Evolutionary conservation across 2,888 invertebrate genomes (phyloP).

Genomic region (Torymus auratus): DNA sequence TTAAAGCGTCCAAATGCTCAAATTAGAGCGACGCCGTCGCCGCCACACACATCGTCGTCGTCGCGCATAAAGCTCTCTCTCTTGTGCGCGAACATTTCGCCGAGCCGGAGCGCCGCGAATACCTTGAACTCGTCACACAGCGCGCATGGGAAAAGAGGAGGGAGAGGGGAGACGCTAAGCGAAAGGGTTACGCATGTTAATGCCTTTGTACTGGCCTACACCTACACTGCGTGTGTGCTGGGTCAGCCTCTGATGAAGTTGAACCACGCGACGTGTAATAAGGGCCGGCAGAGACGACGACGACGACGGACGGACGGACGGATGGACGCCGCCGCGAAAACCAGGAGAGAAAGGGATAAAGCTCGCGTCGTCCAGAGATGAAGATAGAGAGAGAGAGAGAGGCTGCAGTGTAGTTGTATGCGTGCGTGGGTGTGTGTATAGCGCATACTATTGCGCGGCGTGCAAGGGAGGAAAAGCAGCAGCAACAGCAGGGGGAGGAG

Average conservation of each 20-base stretch:
- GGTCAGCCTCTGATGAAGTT: slow-evolving; percentile 71
- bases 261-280: slow-evolving; percentile 75
- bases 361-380: slow-evolving; percentile 37
- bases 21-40: slow-evolving; percentile 20
- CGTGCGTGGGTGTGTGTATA: too few species aligned
- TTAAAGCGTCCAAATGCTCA: slow-evolving; percentile 24
- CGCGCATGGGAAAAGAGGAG: neutral
- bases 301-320: slow-evolving; percentile 57
- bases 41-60: slow-evolving; percentile 4
- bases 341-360: slow-evolving; percentile 34
- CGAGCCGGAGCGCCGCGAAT: neutral
- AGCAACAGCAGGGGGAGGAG: slow-evolving; percentile 14
- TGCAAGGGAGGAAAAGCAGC: slow-evolving; percentile 30
- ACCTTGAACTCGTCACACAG: slow-evolving; percentile 24
- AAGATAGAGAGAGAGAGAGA: slow-evolving; percentile 46
- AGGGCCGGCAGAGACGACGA: slow-evolving; percentile 69
- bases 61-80: too few species aligned
- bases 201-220: slow-evolving; percentile 59
- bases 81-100: neutral
- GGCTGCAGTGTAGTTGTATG: too few species aligned
- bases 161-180: slow-evolving; percentile 1
- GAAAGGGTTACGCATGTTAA: slow-evolving; percentile 68
- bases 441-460: slow-evolving; percentile 8
- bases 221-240: slow-evolving; percentile 61
- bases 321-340: slow-evolving; percentile 58